phyloP scores from a whole-genome alignment of 2,888 invertebrate species.

The Phoenoteleia sp. region DNA sequence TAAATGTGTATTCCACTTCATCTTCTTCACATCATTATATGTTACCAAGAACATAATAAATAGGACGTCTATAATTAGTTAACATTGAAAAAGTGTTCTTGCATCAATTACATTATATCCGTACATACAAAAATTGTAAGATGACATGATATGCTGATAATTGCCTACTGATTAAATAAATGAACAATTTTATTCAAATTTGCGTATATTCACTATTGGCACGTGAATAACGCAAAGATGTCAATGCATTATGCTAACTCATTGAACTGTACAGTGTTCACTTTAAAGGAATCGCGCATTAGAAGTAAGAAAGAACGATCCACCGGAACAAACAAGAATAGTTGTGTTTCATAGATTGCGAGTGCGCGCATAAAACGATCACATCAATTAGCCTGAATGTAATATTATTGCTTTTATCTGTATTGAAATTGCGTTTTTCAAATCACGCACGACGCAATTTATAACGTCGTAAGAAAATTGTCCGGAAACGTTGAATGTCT shows the following conservation, averaged over 20 bases:
- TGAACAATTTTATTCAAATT: slow-evolving; percentile 33
- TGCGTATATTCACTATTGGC: not conserved
- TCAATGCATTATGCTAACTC: slow-evolving; percentile 50
- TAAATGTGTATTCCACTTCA: too few relatives aligned
- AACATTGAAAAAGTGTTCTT: too few relatives aligned
- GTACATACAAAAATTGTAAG: too few relatives aligned
- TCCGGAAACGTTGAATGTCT: slow-evolving; percentile 51
- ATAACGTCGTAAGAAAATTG: slow-evolving; percentile 57
- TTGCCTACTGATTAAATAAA: slow-evolving; percentile 40
- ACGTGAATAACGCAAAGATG: slow-evolving; percentile 50
- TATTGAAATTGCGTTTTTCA: slow-evolving; percentile 45
- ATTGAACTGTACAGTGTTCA: slow-evolving; percentile 50
- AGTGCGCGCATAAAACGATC: not conserved
- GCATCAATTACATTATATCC: too few relatives aligned
- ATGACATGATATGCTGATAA: slow-evolving; percentile 29
- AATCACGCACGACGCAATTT: slow-evolving; percentile 55
- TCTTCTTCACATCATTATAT: too few relatives aligned
- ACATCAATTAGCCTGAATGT: slow-evolving; percentile 23
- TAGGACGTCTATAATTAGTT: too few relatives aligned
- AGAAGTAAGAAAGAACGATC: slow-evolving; percentile 37
- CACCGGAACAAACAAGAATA: slow-evolving; percentile 33
- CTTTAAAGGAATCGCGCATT: slow-evolving; percentile 31
- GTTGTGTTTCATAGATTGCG: slow-evolving; percentile 6
- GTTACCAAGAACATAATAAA: too few relatives aligned
- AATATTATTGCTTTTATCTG: slow-evolving; percentile 32